Evolutionary conservation across 1,140 invertebrate species (phyloP).

Genomic region (Pissodes strobi): DNA sequence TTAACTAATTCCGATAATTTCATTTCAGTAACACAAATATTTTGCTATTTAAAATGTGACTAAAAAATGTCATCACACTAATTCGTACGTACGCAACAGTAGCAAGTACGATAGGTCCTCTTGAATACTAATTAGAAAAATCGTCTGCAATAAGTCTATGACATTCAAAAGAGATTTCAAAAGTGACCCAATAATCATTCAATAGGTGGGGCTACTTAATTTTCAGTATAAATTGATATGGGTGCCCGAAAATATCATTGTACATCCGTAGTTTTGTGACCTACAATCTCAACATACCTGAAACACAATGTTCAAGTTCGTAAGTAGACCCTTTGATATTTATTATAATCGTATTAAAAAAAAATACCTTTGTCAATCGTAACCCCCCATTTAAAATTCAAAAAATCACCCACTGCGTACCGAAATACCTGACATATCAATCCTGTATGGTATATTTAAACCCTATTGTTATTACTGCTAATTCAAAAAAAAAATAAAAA

Average conservation of each 20-base stretch:
- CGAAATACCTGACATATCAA: too few species aligned
- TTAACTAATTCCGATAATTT: too few species aligned
- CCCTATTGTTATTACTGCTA: too few species aligned
- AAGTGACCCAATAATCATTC: constrained; percentile 7
- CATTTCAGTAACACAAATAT: too few species aligned
- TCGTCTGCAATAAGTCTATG: not conserved
- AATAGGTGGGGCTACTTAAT: not conserved
- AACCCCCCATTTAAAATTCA: not conserved
- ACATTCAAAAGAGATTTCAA: not conserved
- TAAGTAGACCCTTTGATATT: constrained; percentile 42
- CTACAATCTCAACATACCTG: not conserved
- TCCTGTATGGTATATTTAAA: too few species aligned
- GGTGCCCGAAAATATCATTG: not conserved
- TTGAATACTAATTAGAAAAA: constrained; percentile 3
- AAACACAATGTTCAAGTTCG: constrained; percentile 53
- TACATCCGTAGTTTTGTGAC: constrained; percentile 1
- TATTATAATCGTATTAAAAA: not conserved
- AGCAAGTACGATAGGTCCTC: not conserved
- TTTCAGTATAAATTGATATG: not conserved
- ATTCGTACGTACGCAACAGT: too few species aligned
- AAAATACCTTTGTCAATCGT: not conserved
- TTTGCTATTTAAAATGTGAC: too few species aligned
- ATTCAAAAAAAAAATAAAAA: too few species aligned
- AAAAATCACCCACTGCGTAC: too few species aligned
- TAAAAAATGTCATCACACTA: too few species aligned